Base-by-base conservation (phyloP, 2,113 vertebrate genomes). In the Callocephalon fimbriatum region DNA sequence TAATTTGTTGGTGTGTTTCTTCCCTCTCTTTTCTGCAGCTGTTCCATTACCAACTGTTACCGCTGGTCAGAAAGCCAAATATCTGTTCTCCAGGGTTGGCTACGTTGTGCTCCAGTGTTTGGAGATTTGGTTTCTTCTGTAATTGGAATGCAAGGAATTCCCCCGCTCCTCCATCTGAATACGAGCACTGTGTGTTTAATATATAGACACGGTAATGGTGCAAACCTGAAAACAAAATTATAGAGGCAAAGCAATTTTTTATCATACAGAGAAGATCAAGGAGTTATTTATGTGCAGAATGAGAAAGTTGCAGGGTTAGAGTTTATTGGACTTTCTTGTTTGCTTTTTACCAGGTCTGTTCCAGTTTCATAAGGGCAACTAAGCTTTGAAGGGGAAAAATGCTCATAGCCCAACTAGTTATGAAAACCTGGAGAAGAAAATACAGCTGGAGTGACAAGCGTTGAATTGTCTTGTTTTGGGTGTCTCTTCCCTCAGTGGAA, bases 21-120 rank as follows among this genome's bases (percentile, higher is more conserved):
- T 97, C 90, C 89, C 65, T 59, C 59, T 90, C 50, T 87, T 85
- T 92, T 93, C 87, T 92, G 75, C 93, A 97, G 96, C 93, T 94
- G 81, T 96, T 95, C 94, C 93, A 90, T 92, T 96, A 88, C 31
- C 0, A 74, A 87, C 68, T 54, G 40, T 78, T 96, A 87, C 56
- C 89, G 91, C 73, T 95, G 95, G 93, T 96, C 84, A 86, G 83
- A 95, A 93, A 95, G 61, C 86, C 68, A 93, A 95, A 47, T 89
- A 78, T 63, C 50, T 97, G 8, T 89, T 97, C 95, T 94, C 93
- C 66, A 40, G 73, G 73, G 89, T 51, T 23, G 53, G 54, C 42
- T 78, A 12, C 20, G 16, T 56, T 59, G 76, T 84, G 61, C 44
- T 95, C 51, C 51, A 72, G 0, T 59, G 37, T 93, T 91, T 74